Base-by-base conservation (phyloP, 2,888 invertebrate genomes). In the Pyralis farinalis region DNA sequence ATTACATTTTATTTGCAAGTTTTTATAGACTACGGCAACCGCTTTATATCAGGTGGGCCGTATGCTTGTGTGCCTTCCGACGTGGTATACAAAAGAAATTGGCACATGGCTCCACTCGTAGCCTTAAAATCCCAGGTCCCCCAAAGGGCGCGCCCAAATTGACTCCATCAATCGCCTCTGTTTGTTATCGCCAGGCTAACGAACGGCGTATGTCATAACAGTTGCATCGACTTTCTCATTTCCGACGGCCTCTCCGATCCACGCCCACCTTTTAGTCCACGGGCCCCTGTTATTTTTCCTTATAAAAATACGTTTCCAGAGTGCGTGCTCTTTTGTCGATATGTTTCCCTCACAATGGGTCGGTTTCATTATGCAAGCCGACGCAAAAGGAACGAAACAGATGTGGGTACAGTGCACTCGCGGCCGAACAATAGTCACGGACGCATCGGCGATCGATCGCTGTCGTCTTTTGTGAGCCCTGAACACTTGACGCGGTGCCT, bases 301-400 rank as follows among this genome's bases (percentile, higher is more conserved):
- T 75, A 75, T 71, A 78, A 79, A n/a, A 81, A 81, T 75, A 73
- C 73, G 55, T 61, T 57, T 61, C 69, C 69, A 66, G 71, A 73
- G 78, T 82, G 78, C 77, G 84, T 82, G 83, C 74, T 81, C 86
- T 76, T 87, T 87, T 87, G 87, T 86, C 60, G 79, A 25, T 16
- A 75, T 71, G 74, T 74, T 78, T 77, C 63, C 68, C 64, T 73
- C 71, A 85, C 84, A 86, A 86, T 84, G 75, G 76, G 70, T 69
- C 72, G 80, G 81, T 79, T 82, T 82, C 79, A 84, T 86, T 86
- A 84, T 83, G 75, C 80, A 74, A 73, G 75, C 64, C 70, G 70
- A 74, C 70, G 68, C 80, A 82, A 84, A 85, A 85, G 76, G 72
- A 85, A 84, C 73, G 82, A 79, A 83, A 85, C 87, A 88, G 86